Evolutionary conservation across 2,888 invertebrate genomes (phyloP).

Genomic region (Sepioteuthis lessoniana): DNA sequence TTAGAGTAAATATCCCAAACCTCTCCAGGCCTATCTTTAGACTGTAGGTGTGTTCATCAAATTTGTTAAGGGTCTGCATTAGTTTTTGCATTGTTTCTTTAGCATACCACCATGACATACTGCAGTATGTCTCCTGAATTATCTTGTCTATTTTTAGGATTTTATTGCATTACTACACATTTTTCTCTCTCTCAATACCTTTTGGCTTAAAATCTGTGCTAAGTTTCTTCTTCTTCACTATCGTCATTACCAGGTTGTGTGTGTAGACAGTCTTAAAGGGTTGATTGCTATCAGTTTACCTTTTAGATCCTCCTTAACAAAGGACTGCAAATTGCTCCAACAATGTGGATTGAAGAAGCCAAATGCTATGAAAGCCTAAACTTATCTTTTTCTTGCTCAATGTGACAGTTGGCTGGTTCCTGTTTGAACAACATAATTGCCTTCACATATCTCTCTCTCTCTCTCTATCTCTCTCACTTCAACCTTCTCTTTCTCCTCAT

Average conservation of each 20-base stretch:
- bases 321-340: too few relatives aligned
- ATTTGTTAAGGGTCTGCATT: background rate
- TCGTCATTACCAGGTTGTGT: background rate
- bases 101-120: background rate
- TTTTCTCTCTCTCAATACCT: background rate
- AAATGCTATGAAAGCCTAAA: background rate
- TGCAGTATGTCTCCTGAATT: conserved; percentile 33
- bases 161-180: background rate
- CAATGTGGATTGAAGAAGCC: background rate
- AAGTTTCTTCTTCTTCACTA: background rate
- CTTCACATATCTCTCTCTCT: too few relatives aligned
- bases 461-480: background rate
- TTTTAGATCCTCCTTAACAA: background rate
- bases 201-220: background rate
- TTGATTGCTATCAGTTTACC: background rate
- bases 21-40: too few relatives aligned
- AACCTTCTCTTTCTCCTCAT: too few relatives aligned
- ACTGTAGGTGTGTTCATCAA: background rate
- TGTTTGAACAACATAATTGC: background rate
- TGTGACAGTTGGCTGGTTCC: background rate
- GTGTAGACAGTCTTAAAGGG: background rate
- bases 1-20: too few relatives aligned
- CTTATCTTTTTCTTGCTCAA: background rate
- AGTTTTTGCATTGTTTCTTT: background rate
- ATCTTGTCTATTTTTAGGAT: background rate